phyloP scores from a whole-genome alignment of 2,797 vertebrate species.

The Notoglanidium macrostoma region DNA sequence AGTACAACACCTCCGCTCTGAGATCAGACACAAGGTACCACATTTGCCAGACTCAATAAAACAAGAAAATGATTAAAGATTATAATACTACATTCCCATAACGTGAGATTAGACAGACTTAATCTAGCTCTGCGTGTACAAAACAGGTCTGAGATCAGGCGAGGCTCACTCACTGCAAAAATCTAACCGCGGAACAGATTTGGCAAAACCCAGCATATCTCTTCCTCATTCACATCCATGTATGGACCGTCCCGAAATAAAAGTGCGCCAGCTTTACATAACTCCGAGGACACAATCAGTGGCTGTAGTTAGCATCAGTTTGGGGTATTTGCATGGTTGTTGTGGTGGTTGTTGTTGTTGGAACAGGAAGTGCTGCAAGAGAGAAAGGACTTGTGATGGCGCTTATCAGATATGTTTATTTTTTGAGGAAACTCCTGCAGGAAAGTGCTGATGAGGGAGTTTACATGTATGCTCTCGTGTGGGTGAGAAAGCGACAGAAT shows the following conservation, averaged over 20 bases:
- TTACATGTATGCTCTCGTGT: neutral
- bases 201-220: neutral
- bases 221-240: neutral
- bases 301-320: neutral
- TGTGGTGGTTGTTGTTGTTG: constrained; percentile 16
- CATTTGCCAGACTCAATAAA: neutral
- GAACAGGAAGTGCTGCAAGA: constrained; percentile 12
- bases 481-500: constrained; percentile 14
- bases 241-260: constrained; percentile 29
- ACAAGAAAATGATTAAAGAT: neutral
- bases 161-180: neutral
- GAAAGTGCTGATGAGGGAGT: constrained; percentile 26
- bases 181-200: neutral
- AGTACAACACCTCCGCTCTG: neutral
- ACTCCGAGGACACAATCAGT: neutral
- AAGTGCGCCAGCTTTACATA: constrained; percentile 23
- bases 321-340: constrained; percentile 25
- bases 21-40: neutral
- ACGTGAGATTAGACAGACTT: neutral
- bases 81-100: neutral
- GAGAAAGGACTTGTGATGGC: neutral
- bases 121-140: neutral
- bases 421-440: constrained; percentile 30
- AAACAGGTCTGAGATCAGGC: constrained; percentile 10
- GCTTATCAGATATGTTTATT: constrained; percentile 43